A percentile compares a stretch with the other conserved stretches of the same genome.
Evolutionary conservation across 2,888 invertebrate genomes (phyloP).

Genomic region (Philopedon plagiatum): DNA sequence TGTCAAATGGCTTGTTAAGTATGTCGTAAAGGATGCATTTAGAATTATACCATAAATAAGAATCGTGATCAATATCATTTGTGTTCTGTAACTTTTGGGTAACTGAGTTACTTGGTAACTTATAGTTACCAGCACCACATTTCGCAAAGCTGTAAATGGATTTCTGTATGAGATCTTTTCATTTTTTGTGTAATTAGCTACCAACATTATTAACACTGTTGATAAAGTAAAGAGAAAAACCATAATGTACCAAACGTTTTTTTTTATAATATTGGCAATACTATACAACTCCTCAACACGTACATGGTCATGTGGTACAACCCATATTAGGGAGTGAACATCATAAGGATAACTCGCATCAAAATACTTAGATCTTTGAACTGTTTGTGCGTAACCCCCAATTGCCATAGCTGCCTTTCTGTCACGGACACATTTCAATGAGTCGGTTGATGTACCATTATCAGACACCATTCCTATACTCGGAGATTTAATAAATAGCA

Average conservation of each 20-base stretch:
- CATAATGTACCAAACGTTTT: constrained; percentile 35
- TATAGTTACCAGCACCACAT: constrained; percentile 52
- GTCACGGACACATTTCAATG: constrained; percentile 57
- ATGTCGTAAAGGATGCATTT: constrained; percentile 57
- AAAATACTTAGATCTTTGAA: constrained; percentile 56
- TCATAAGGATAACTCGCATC: constrained; percentile 62
- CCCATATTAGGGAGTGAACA: constrained; percentile 62
- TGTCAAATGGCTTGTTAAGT: constrained; percentile 59
- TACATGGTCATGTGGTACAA: constrained; percentile 62
- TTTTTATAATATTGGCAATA: constrained; percentile 30
- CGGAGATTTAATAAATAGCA: constrained; percentile 46
- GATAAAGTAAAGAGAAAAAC: constrained; percentile 2
- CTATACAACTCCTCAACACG: constrained; percentile 24
- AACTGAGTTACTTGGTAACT: constrained; percentile 53
- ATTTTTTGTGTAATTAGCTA: constrained; percentile 15
- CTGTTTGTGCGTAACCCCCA: constrained; percentile 62
- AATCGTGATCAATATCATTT: constrained; percentile 56
- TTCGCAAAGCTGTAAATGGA: constrained; percentile 46
- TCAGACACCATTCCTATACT: constrained; percentile 41
- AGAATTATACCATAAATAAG: constrained; percentile 56
- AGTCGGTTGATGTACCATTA: constrained; percentile 58
- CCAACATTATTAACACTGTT: constrained; percentile 20
- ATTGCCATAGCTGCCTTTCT: constrained; percentile 60
- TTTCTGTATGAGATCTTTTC: constrained; percentile 45
- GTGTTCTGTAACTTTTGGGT: constrained; percentile 53